Evolutionary conservation across 2,113 vertebrate species (phyloP).

Genomic region (Brienomyrus brachyistius): DNA sequence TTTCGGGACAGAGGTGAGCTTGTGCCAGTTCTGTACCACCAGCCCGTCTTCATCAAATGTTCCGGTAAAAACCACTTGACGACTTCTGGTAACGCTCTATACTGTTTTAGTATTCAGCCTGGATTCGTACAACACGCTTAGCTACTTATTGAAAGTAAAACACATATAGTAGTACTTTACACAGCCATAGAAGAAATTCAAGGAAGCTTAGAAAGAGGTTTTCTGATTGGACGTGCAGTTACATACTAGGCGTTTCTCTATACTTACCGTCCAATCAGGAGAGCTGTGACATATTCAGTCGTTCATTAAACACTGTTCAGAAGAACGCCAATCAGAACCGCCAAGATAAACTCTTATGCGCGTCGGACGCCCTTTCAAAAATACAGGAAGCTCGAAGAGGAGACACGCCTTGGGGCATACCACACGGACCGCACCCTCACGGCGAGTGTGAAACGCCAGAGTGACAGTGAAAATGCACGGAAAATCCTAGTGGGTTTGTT

Average conservation of each 20-base stretch:
- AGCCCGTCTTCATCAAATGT: neutral
- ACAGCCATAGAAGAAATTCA: neutral
- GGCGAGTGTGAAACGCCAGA: neutral
- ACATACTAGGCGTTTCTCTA: slow-evolving; percentile 22
- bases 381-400: neutral
- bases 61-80: too few species aligned
- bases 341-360: slow-evolving; percentile 4
- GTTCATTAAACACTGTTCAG: slow-evolving; percentile 16
- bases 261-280: slow-evolving; percentile 26
- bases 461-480: neutral
- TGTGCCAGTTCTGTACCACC: slow-evolving; percentile 37
- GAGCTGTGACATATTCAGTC: slow-evolving; percentile 6
- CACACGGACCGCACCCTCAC: neutral
- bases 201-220: slow-evolving; percentile 14
- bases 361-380: neutral
- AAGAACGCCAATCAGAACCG: slow-evolving; percentile 29
- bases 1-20: slow-evolving; percentile 30
- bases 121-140: neutral
- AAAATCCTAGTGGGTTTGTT: neutral
- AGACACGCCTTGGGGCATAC: neutral
- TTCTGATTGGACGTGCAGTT: slow-evolving; percentile 31
- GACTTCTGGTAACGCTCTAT: neutral
- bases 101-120: neutral
- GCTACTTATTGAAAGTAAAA: neutral
- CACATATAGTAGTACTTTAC: neutral